Percentiles rank a stretch among this genome's conserved stretches.
Conservation (phyloP, 2,888 invertebrate genomes). For the Spodoptera exigua region DNA sequence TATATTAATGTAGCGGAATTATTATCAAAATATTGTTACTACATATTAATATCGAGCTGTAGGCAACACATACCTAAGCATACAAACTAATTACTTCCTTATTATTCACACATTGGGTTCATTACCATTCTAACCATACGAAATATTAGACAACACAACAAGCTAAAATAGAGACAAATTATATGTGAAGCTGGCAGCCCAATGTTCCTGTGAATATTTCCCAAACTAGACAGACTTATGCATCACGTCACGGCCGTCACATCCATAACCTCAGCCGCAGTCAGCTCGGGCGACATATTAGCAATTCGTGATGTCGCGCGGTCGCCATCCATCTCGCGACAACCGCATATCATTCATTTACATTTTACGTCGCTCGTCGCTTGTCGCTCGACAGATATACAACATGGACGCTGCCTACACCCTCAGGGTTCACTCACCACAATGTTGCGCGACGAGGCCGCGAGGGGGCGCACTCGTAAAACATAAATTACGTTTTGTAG, state of each 20-base stretch:
- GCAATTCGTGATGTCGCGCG: conserved; percentile 35
- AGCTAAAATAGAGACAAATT: background rate
- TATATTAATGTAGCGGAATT: too few relatives aligned
- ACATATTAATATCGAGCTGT: too few relatives aligned
- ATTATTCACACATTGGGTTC: background rate
- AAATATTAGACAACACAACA: background rate
- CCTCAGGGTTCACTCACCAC: conserved; percentile 32
- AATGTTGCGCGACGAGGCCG: conserved; percentile 17
- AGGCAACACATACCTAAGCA: too few relatives aligned
- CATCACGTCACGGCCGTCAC: conserved; percentile 29
- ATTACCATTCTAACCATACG: background rate
- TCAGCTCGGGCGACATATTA: conserved; percentile 23
- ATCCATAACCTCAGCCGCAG: conserved; percentile 21
- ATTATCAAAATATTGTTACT: too few relatives aligned
- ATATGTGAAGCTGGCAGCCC: background rate
- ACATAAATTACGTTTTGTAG: conserved; percentile 9
- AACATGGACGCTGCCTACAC: conserved; percentile 17
- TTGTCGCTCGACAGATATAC: conserved; percentile 6
- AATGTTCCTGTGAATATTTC: conserved; percentile 13
- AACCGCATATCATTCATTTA: conserved; percentile 50
- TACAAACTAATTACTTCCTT: too few relatives aligned
- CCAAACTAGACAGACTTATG: background rate
- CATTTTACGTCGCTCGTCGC: conserved; percentile 46
- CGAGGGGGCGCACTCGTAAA: conserved; percentile 19
- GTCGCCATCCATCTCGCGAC: conserved; percentile 40